phyloP scores from a whole-genome alignment of 2,797 vertebrate species.

The Cyclopterus lumpus region DNA sequence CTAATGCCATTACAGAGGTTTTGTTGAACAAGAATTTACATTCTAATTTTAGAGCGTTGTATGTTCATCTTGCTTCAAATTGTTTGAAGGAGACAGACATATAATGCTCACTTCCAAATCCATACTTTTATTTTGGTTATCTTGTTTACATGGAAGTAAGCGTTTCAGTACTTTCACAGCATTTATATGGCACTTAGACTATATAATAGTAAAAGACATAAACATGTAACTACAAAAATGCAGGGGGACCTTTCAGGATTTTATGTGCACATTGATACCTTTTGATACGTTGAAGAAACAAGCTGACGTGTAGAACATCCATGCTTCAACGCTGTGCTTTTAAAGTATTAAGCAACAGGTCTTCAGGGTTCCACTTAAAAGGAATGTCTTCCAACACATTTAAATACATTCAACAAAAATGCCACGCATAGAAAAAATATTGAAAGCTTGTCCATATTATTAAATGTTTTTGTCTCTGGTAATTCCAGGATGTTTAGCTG shows the following conservation, averaged over 20 bases:
- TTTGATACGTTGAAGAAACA: slow-evolving; percentile 5
- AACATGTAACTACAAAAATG: too few species aligned
- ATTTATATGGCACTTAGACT: too few species aligned
- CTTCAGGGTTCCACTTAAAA: background rate
- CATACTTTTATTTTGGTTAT: background rate
- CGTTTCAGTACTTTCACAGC: too few species aligned
- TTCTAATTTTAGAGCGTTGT: slow-evolving; percentile 68
- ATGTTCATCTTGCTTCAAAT: slow-evolving; percentile 38
- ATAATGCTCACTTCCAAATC: background rate
- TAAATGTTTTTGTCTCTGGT: slow-evolving; percentile 30
- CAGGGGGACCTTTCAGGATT: too few species aligned
- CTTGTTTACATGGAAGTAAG: too few species aligned
- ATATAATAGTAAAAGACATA: too few species aligned
- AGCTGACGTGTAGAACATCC: background rate
- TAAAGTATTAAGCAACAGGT: background rate
- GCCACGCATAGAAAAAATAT: background rate
- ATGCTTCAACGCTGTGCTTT: background rate
- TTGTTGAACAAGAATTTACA: slow-evolving; percentile 48
- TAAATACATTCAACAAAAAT: background rate
- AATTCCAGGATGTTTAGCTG: slow-evolving; percentile 87
- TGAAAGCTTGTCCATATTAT: too few species aligned
- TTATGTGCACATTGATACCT: background rate
- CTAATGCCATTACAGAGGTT: slow-evolving; percentile 76
- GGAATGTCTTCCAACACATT: background rate
- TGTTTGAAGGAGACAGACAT: background rate